These are phyloP conservation scores for Percina caprodes DNA, from an alignment of 2,113 vertebrate species.

Conservation along the genomic window DNA sequence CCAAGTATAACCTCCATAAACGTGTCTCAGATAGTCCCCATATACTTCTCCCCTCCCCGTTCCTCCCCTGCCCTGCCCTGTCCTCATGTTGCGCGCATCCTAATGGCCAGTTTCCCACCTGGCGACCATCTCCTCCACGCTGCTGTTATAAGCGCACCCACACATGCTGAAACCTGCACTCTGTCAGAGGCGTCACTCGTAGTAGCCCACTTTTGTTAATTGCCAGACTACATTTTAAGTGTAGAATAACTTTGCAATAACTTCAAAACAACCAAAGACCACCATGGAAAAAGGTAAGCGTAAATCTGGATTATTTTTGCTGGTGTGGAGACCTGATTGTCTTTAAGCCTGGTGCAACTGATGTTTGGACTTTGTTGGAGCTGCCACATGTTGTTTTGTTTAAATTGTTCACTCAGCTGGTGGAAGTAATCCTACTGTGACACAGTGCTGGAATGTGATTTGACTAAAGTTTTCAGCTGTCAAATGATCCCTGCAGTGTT, in stretches of 20 bases:
- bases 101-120: conserved; percentile 65
- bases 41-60: conserved; percentile 30
- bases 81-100: conserved; percentile 32
- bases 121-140: conserved; percentile 47
- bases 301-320: background rate
- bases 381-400: conserved; percentile 41
- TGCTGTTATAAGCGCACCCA: conserved; percentile 48
- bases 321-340: background rate
- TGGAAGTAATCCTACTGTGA: conserved; percentile 60
- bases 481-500: conserved; percentile 12
- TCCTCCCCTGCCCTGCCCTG: background rate
- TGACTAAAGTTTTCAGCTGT: conserved; percentile 16
- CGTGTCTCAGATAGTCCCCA: background rate
- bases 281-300: conserved; percentile 79
- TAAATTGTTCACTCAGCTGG: conserved; percentile 41
- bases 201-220: background rate
- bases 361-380: conserved; percentile 22
- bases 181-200: background rate
- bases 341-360: background rate
- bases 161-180: background rate
- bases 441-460: conserved; percentile 49
- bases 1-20: background rate
- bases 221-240: background rate
- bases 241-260: background rate
- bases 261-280: conserved; percentile 23